Percentiles rank a stretch among this genome's conserved stretches.
Evolutionary conservation across 2,888 invertebrate species (phyloP).

Genomic region (Drosophila infuscata): DNA sequence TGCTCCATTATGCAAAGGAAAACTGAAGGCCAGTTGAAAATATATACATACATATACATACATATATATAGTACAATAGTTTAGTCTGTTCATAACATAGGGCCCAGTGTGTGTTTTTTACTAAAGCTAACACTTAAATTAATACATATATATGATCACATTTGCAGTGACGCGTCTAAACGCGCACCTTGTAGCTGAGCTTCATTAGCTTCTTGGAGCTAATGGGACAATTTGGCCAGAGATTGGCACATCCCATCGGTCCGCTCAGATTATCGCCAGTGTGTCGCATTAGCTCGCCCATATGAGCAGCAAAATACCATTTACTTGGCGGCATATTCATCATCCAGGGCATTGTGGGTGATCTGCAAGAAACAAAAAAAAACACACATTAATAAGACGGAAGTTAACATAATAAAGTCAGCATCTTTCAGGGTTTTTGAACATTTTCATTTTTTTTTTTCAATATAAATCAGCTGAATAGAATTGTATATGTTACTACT

Average conservation of each 20-base stretch:
- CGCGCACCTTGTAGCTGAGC: slow-evolving; percentile 83
- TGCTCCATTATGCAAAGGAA: slow-evolving; percentile 29
- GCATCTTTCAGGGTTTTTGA: slow-evolving; percentile 12
- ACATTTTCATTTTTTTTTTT: slow-evolving; percentile 3
- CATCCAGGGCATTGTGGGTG: slow-evolving; percentile 85
- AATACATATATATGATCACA: slow-evolving; percentile 33
- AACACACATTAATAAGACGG: slow-evolving; percentile 25
- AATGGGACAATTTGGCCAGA: slow-evolving; percentile 85
- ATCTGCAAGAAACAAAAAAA: slow-evolving; percentile 68
- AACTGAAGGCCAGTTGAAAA: slow-evolving; percentile 28
- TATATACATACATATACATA: not conserved
- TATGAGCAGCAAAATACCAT: slow-evolving; percentile 85
- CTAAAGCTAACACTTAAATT: slow-evolving; percentile 41
- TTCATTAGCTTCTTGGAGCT: slow-evolving; percentile 85
- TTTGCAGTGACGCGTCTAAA: slow-evolving; percentile 47
- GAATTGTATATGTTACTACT: slow-evolving; percentile 1
- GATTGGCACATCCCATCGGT: slow-evolving; percentile 84
- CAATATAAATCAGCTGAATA: slow-evolving; percentile 6
- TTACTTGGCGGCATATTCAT: slow-evolving; percentile 85
- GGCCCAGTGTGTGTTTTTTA: slow-evolving; percentile 23
- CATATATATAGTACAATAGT: slow-evolving; percentile 66
- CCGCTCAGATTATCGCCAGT: slow-evolving; percentile 84
- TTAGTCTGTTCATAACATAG: slow-evolving; percentile 17
- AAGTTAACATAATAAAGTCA: slow-evolving; percentile 13
- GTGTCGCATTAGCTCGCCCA: slow-evolving; percentile 85